Conservation (phyloP, 2,888 invertebrate genomes). For the Lysandra bellargus region DNA sequence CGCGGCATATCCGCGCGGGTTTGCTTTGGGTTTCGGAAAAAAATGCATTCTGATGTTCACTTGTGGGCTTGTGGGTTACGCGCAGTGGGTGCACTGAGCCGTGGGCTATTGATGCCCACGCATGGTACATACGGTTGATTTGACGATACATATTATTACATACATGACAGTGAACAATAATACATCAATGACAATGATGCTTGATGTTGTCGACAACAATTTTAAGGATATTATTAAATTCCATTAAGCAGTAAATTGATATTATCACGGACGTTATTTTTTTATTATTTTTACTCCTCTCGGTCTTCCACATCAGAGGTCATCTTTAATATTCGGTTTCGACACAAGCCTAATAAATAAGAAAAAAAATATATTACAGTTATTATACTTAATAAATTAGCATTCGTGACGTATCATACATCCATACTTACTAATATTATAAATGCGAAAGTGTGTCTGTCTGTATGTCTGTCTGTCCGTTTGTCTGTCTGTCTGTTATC, state of each 20-base stretch:
- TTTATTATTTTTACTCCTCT: too few species aligned
- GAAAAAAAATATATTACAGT: too few species aligned
- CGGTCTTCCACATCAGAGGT: too few species aligned
- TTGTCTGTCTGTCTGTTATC: too few species aligned
- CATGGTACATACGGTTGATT: neutral
- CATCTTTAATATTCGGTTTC: too few species aligned
- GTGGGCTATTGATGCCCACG: neutral
- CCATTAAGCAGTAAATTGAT: neutral
- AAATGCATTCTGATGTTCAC: constrained; percentile 1
- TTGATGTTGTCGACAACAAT: neutral
- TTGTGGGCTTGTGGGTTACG: neutral
- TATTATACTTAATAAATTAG: too few species aligned
- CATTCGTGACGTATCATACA: too few species aligned
- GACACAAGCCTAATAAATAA: too few species aligned
- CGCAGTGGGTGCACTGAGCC: neutral
- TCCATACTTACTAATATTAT: too few species aligned
- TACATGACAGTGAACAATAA: neutral
- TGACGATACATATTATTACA: neutral
- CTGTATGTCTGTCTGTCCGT: too few species aligned
- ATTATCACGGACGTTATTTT: too few species aligned
- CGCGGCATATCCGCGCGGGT: neutral
- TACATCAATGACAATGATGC: neutral
- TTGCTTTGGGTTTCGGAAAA: neutral
- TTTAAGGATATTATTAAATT: neutral
- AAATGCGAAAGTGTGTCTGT: too few species aligned